Evolutionary conservation across 53 echinoderm and acorn worm species (phyloP).

Genomic region (Arbacia lixula): DNA sequence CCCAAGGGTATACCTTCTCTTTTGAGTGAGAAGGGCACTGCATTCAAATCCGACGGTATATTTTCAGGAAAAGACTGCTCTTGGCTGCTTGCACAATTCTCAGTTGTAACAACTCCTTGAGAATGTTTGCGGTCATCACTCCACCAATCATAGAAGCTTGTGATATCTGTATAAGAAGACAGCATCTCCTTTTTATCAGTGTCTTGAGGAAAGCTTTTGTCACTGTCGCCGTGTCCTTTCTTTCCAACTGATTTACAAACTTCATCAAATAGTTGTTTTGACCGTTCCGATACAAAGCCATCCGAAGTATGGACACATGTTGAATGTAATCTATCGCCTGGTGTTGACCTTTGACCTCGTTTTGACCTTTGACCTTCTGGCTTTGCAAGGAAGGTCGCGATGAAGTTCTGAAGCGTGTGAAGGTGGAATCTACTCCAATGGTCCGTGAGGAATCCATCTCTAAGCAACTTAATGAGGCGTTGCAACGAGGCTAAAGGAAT

Average conservation of each 20-base stretch:
- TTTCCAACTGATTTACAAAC: conserved; percentile 5
- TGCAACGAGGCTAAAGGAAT: conserved; percentile 24
- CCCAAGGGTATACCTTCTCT: too few relatives aligned
- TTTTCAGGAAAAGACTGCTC: too few relatives aligned
- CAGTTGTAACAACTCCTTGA: too few relatives aligned
- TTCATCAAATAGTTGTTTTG: background rate
- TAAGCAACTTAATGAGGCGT: background rate
- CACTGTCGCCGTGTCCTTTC: too few relatives aligned
- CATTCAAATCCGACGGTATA: too few relatives aligned
- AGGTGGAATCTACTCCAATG: conserved; percentile 33
- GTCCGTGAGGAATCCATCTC: conserved; percentile 19
- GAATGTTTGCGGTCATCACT: too few relatives aligned
- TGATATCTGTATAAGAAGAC: too few relatives aligned
- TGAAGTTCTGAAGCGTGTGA: conserved; percentile 30
- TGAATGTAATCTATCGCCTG: background rate
- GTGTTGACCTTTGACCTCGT: background rate
- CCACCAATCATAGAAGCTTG: too few relatives aligned
- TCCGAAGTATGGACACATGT: background rate
- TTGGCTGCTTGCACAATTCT: too few relatives aligned
- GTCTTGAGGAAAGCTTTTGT: too few relatives aligned
- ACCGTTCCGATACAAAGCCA: background rate
- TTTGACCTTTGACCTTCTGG: background rate
- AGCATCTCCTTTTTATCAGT: too few relatives aligned
- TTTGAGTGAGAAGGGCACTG: too few relatives aligned
- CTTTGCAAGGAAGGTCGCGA: conserved; percentile 15